These are phyloP conservation scores for Coenobita brevimanus DNA, from an alignment of 1,140 invertebrate species.

Conservation along the genomic window DNA sequence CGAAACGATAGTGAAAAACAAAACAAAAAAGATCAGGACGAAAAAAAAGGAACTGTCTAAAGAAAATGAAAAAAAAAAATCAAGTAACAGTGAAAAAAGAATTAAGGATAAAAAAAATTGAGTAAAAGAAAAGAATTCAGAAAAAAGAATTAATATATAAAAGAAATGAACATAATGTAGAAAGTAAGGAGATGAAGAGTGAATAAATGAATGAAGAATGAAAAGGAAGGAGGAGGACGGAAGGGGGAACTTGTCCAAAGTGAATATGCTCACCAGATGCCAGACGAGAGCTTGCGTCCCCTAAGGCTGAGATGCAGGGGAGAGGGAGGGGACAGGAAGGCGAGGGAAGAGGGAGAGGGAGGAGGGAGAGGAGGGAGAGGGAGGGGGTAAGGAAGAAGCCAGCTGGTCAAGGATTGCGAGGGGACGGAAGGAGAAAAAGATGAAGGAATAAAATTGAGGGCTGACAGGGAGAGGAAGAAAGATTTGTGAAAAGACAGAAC, in stretches of 20 bases:
- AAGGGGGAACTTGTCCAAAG: too few relatives aligned
- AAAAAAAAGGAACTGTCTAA: too few relatives aligned
- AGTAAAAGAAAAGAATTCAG: neutral
- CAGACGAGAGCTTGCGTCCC: too few relatives aligned
- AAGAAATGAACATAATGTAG: neutral
- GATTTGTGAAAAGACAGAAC: too few relatives aligned
- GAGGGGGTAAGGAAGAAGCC: neutral
- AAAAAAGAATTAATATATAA: too few relatives aligned
- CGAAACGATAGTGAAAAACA: too few relatives aligned
- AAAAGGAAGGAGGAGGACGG: neutral
- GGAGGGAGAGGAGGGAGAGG: neutral
- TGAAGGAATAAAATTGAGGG: too few relatives aligned
- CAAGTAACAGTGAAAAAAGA: too few relatives aligned
- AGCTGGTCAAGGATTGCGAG: neutral
- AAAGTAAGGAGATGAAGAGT: neutral
- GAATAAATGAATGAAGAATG: neutral
- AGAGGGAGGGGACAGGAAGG: neutral
- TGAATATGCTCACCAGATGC: neutral
- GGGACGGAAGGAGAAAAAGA: too few relatives aligned
- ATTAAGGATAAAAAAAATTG: neutral
- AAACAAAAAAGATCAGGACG: too few relatives aligned
- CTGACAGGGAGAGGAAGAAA: too few relatives aligned
- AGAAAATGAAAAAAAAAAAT: neutral
- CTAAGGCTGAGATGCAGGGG: too few relatives aligned
- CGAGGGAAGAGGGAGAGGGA: neutral